A percentile compares a stretch with the other conserved stretches of the same genome.
Conservation (phyloP, 2,113 vertebrate species). For the Geococcyx californianus region DNA sequence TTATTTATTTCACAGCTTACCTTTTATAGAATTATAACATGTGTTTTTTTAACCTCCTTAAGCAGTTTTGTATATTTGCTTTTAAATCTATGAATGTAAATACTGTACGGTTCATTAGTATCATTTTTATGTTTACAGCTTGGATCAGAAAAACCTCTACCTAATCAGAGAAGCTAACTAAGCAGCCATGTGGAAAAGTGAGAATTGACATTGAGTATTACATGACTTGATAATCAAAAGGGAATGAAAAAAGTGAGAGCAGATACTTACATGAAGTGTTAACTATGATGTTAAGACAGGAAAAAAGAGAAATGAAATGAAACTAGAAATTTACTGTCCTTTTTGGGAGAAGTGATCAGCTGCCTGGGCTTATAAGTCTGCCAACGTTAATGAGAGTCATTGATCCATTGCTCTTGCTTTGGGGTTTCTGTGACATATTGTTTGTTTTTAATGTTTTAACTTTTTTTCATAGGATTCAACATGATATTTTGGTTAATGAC, state of each 20-base stretch:
- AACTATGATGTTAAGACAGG: background rate
- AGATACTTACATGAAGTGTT: background rate
- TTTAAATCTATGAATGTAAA: background rate
- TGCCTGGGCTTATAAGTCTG: background rate
- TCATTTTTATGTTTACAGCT: background rate
- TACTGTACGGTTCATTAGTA: background rate
- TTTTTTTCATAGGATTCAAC: background rate
- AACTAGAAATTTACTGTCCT: background rate
- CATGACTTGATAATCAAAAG: background rate
- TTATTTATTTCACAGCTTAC: background rate
- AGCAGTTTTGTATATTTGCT: background rate
- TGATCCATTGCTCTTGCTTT: background rate
- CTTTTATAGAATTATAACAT: background rate
- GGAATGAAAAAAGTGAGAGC: background rate
- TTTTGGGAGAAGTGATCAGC: background rate
- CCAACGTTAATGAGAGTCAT: background rate
- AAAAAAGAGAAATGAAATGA: background rate
- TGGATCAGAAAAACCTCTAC: background rate
- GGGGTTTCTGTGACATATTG: accelerated
- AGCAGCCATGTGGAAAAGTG: background rate
- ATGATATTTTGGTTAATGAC: background rate
- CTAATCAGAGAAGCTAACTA: background rate
- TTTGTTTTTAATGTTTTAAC: background rate
- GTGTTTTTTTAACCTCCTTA: background rate
- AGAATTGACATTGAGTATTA: background rate